Base-by-base conservation (phyloP, 2,888 invertebrate genomes). In the Apamea epomidion region DNA sequence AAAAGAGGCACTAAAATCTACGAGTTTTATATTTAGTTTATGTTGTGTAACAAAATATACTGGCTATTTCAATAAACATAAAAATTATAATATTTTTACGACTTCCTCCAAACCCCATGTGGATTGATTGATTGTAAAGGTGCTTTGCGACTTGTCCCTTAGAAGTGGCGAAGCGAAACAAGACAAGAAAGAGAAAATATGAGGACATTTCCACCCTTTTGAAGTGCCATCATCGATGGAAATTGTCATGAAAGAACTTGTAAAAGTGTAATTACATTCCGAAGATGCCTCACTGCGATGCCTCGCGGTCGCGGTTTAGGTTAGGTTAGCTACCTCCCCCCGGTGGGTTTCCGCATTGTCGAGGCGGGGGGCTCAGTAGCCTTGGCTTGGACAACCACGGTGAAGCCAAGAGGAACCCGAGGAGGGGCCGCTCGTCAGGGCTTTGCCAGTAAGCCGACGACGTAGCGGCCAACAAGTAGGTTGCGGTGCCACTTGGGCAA, bases 41-140 rank as follows among this genome's bases (percentile, higher is more conserved):
- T 60, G 83, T 70, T 74, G 73, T 76, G 83, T 76, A 67, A 78
- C 64, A 76, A 83, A 82, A 85, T 78, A 65, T 80, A 80, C 80
- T 45, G 68, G 78, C 85, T 14, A 74, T 82, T 86, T 70, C 74
- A 76, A 78, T 80, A 80, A 80, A 73, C 75, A 77, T 85, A 80
- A 87, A 85, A 83, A 75, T 83, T 87, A 75, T 75, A 80, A 80
- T 80, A 80, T 80, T 82, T 75, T 81, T 81, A 87, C 80, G 78
- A 88, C 83, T 87, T 88, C 88, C 80, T 82, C 69, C 42, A 25
- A 75, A 42, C 73, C 86, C 69, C 83, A 80, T 80, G 78, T 82
- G 78, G 80, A 72, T 78, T 79, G 65, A 75, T 82, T 82, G 45
- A 76, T 76, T 71, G 60, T 86, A 69, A 80, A 81, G 68, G 73